A percentile compares a stretch with the other conserved stretches of the same genome.
phyloP scores from a whole-genome alignment of 2,888 invertebrate genomes.

The Meiosimyza platycephala region DNA sequence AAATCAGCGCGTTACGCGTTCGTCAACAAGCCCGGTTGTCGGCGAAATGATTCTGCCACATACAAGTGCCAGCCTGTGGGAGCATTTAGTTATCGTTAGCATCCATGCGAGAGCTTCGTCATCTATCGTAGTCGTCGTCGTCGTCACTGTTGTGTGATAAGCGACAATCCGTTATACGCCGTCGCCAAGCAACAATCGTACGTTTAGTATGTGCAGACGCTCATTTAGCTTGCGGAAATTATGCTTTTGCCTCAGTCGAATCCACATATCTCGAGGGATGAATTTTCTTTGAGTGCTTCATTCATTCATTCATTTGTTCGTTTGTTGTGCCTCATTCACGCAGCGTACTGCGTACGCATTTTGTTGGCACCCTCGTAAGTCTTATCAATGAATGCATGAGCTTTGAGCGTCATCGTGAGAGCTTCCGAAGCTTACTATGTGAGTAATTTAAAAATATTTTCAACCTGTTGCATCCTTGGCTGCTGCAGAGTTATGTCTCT shows the following conservation, averaged over 20 bases:
- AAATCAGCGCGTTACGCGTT: conserved; percentile 48
- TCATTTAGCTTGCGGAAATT: no score
- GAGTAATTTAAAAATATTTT: no score
- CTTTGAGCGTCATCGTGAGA: no score
- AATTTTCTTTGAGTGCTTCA: not conserved
- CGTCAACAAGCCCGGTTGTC: conserved; percentile 53
- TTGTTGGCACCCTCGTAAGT: no score
- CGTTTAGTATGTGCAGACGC: not conserved
- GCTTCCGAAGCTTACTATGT: no score
- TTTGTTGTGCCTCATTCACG: not conserved
- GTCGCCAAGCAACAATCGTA: conserved; percentile 29
- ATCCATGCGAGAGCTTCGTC: conserved; percentile 20
- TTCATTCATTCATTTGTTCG: conserved; percentile 20
- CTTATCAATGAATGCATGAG: no score
- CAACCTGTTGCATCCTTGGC: conserved; percentile 13
- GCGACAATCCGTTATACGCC: conserved; percentile 24
- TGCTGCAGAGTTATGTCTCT: not conserved
- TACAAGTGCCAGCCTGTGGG: conserved; percentile 34
- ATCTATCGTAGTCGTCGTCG: not conserved
- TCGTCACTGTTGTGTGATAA: not conserved
- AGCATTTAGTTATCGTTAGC: conserved; percentile 37
- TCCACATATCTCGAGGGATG: conserved; percentile 35
- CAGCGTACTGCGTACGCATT: no score
- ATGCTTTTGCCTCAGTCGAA: not conserved
- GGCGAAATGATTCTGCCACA: conserved; percentile 50